Base-by-base conservation (phyloP, 2,113 vertebrate species). In the Larimichthys polyactis region DNA sequence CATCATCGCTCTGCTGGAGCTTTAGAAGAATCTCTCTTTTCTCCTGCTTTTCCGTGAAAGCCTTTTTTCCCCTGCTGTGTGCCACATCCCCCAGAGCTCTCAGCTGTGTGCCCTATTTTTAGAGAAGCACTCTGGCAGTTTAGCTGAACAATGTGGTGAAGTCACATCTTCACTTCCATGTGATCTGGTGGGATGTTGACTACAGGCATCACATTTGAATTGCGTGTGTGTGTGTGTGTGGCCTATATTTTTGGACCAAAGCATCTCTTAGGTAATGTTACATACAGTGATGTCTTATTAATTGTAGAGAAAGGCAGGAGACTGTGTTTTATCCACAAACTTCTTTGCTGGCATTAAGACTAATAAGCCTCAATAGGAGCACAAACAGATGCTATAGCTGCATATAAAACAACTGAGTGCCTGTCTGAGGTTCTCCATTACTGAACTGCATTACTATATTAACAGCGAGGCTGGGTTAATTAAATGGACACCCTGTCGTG, bases 91-190 rank as follows among this genome's bases (percentile, higher is more conserved):
- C 89, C 82, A 71, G 90, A 90, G 92, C 87, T 84, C 84, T 94
- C 83, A 89, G 90, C 89, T 90, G 88, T 81, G 77, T 65, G 81
- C 68, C 78, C 90, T 94, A 93, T 92, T 93, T 94, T 89, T 91
- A 91, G 85, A 78, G 48, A 62, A 81, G 87, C 78, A 78, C 92
- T 89, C 87, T 72, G 80, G 75, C 87, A 91, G 81, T 92, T 92
- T 81, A 87, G 84, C 78, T 73, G 71, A 87, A 93, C 89, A 92
- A 85, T 90, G 85, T 79, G 75, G 88, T 64, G 17, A 52, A 89
- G 82, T 83, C 44, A 12, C 84, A 80, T 88, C 55, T 78, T 66
- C 11, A 17, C 76, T 83, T 84, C 68, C 58, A 78, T 82, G 60
- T 74, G 57, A 82, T 88, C 59, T 67, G 79, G 72, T 77, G 68